These are phyloP conservation scores for Oriolus oriolus DNA, from an alignment of 2,113 vertebrate genomes.

Conservation along the genomic window DNA sequence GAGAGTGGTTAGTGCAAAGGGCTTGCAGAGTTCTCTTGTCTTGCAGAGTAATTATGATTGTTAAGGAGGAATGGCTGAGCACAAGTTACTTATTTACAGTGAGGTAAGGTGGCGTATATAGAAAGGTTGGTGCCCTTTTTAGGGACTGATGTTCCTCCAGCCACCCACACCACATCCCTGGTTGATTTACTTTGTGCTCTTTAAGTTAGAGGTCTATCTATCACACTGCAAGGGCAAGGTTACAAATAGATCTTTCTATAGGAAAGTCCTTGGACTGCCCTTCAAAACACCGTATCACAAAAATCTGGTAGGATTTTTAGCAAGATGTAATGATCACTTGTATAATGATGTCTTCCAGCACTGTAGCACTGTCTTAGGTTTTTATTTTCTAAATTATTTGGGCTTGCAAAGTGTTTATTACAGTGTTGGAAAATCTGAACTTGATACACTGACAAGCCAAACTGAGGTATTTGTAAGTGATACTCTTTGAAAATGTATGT, in stretches of 20 bases:
- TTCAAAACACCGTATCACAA: neutral
- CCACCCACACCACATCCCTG: neutral
- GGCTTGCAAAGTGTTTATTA: neutral
- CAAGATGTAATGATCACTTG: neutral
- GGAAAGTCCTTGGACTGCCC: neutral
- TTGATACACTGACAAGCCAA: neutral
- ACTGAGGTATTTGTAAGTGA: neutral
- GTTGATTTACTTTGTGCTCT: neutral
- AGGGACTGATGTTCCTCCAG: neutral
- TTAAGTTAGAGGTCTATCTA: neutral
- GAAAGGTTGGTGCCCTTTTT: neutral
- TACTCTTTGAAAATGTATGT: neutral
- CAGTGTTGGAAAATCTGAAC: neutral
- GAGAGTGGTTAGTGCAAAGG: slow-evolving; percentile 32
- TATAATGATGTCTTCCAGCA: neutral
- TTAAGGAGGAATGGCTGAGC: neutral
- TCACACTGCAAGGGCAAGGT: neutral
- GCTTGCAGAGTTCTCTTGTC: neutral
- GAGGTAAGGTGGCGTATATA: neutral
- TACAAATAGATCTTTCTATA: neutral
- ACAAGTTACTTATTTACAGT: neutral
- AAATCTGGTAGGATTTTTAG: neutral
- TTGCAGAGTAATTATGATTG: neutral
- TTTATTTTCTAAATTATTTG: neutral
- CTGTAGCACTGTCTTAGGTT: neutral